Evolutionary conservation across 2,113 vertebrate species (phyloP), one percentile per base, ranked within the genome.

Genomic region (Sinocyclocheilus maitianheensis): DNA sequence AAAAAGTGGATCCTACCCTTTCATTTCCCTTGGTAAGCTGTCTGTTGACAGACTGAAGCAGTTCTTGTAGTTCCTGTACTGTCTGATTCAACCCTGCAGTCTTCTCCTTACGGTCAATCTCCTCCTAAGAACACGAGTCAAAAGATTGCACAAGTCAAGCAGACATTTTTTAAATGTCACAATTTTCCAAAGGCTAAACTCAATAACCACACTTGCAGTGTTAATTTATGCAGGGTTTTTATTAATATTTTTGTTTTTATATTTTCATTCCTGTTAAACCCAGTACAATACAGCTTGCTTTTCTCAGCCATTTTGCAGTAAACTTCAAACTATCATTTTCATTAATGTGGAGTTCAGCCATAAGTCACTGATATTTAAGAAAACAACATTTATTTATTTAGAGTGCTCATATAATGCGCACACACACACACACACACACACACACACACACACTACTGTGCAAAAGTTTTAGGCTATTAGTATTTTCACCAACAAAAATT

Each of bases 31-130:
- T 97, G 89, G 95, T 92, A 82, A 99, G 96, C 91, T 98, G 96
- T 89, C 93, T 94, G 92, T 96, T 97, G 87, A 98, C 93, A 10
- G 94, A 94, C 88, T 96, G 93, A 0, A 99, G 96, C 92, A 97
- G 93, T 91, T 97, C 97, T 92, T 99, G 97, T 89, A 99, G 94
- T 80, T 98, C 97, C 69, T 89, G 94, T 87, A 99, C 93, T 10
- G 96, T 97, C 91, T 99, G 97, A 91, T 94, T 96, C 80, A 99
- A 95, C 91, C 95, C 97, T 89, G 96, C 89, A 11, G 88, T 94
- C 88, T 95, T 95, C 93, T 97, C 95, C 85, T 97, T 97, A 85
- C 89, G 93, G 89, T 97, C 96, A 51, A 95, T 94, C 90, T 95
- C 93, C 81, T 96, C 97, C 97, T 98, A 90, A 84, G 90, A 87